Conservation (phyloP, 2,113 vertebrate genomes). For the Nothocercus nigrocapillus region DNA sequence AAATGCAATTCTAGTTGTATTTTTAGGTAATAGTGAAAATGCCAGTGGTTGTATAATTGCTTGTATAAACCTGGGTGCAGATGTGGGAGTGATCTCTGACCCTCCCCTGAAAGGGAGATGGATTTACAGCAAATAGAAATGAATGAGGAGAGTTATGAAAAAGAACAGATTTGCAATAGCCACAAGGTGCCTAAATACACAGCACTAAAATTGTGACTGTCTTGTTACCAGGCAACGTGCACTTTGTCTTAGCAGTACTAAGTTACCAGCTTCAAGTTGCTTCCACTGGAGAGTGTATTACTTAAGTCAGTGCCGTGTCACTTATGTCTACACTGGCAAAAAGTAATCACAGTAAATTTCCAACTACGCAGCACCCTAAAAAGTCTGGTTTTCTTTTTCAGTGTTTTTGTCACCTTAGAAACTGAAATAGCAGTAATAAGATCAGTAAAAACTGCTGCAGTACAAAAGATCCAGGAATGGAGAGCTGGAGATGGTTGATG, state of each 20-base stretch:
- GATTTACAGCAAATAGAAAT: not conserved
- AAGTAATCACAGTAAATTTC: not conserved
- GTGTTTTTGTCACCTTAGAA: constrained; percentile 18
- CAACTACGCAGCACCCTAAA: not conserved
- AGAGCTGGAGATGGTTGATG: constrained; percentile 12
- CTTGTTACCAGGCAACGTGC: constrained; percentile 14
- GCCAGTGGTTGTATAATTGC: not conserved
- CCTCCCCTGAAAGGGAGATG: not conserved
- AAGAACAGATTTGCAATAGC: not conserved
- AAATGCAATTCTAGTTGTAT: not conserved
- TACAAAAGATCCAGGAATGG: not conserved
- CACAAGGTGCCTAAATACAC: not conserved
- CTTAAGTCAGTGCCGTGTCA: not conserved
- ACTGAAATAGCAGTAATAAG: constrained; percentile 1
- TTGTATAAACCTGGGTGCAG: not conserved
- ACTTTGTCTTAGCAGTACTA: not conserved
- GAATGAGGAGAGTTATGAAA: not conserved
- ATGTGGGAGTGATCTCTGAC: not conserved
- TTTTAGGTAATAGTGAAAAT: not conserved
- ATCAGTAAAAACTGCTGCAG: not conserved
- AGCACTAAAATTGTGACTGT: not conserved
- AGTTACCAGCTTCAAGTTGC: not conserved
- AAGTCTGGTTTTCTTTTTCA: not conserved
- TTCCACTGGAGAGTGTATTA: not conserved
- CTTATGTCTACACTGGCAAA: constrained; percentile 7